Conservation (phyloP, 2,113 vertebrate species). For the pig (Sus scrofa) region DNA sequence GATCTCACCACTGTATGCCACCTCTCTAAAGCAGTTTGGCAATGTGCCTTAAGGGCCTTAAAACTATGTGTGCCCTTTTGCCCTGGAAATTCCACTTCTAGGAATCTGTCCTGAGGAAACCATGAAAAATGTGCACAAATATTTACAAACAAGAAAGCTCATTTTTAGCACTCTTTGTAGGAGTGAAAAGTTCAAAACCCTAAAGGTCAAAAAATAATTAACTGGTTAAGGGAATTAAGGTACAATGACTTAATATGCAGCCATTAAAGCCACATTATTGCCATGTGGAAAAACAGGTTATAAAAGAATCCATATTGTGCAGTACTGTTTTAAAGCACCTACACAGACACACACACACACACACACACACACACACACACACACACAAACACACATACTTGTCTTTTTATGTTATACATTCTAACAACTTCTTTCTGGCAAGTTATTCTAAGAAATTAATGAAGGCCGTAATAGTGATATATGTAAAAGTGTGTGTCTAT, state of each 20-base stretch:
- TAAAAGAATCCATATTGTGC: not conserved
- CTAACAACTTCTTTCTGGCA: conserved; percentile 15
- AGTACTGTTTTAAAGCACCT: conserved; percentile 2
- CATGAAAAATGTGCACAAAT: conserved; percentile 48
- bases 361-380: not conserved
- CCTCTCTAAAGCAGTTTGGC: not conserved
- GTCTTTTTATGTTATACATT: not conserved
- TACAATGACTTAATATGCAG: not conserved
- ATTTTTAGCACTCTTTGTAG: not conserved
- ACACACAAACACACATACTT: not conserved
- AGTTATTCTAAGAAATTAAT: conserved; percentile 7
- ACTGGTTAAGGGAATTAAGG: conserved; percentile 35
- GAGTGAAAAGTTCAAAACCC: conserved; percentile 28
- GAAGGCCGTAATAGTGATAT: not conserved
- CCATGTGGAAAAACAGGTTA: not conserved
- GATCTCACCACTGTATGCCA: not conserved
- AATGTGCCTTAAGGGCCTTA: not conserved
- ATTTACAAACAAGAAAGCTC: conserved; percentile 46
- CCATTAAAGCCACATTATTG: not conserved
- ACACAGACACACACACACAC: not conserved
- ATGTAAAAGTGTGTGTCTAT: not conserved
- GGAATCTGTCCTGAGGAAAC: conserved; percentile 39
- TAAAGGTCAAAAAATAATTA: conserved; percentile 33
- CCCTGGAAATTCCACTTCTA: conserved; percentile 28
- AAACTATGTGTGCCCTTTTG: not conserved